Base-by-base conservation (phyloP, 1,140 invertebrate species). In the Drosophila carrolli region DNA sequence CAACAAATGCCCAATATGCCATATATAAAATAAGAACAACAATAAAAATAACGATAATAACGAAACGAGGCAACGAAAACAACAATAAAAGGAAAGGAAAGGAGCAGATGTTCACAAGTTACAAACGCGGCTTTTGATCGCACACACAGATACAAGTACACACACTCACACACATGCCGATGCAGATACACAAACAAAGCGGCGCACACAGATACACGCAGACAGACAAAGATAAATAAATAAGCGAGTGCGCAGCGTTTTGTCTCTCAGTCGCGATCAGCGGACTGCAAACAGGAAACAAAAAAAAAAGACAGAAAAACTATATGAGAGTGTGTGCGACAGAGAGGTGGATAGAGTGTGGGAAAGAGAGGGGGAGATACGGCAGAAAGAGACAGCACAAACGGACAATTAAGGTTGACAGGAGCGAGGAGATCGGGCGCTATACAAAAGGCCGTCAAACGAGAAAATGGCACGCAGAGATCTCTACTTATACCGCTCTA, bases 51-150 rank as follows among this genome's bases (percentile, higher is more conserved):
- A 84, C 84, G 85, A 89, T 89, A 89, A 88, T 78, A 89, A 88
- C 84, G 80, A 88, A 88, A 80, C 76, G 75, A 76, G 65, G 58
- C 84, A 78, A 59, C 74, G 68, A 75, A 59, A 79, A 66, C 60
- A 75, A 78, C 54, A 89, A 86, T 75, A 89, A 82, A 80, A 80
- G 65, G 78, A 88, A 88, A 78, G 84, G 73, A 89, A 90, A 89
- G 86, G 90, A 91, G 90, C 90, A 91, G 90, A 91, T 91, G 90
- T 91, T 91, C 90, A 90, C 85, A 90, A 88, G 76, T 79, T 70
- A 77, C 88, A 90, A 62, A 90, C 81, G 75, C 55, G 62, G 68
- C 63, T 81, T 78, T 74, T 70, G 74, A 78, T 78, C 74, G 66
- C 66, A 67, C 68, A 58, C 60, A 71, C 48, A 60, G 48, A 67